Evolutionary conservation across 2,113 vertebrate species (phyloP).

Genomic region (Pterocles burchelli): DNA sequence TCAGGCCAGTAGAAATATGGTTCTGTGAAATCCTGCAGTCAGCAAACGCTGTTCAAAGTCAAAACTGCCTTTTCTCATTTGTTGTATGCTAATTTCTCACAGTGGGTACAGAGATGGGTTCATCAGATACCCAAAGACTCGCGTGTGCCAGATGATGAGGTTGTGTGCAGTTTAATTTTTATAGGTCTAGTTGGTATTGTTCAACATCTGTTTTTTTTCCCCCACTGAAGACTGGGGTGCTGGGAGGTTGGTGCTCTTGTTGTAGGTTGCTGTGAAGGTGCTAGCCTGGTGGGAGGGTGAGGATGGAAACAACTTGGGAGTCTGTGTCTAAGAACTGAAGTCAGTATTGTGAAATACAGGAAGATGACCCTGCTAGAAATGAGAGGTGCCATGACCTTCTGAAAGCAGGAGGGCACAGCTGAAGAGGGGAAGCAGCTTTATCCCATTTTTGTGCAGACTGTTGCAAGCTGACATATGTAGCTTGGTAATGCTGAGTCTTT

Average conservation of each 20-base stretch:
- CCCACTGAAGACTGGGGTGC: neutral
- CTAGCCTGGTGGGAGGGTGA: neutral
- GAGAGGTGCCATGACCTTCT: neutral
- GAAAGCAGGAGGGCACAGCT: neutral
- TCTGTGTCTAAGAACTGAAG: neutral
- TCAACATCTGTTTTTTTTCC: neutral
- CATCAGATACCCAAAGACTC: neutral
- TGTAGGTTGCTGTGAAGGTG: too few relatives aligned
- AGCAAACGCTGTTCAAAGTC: neutral
- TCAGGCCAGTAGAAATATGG: neutral
- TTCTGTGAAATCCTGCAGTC: neutral
- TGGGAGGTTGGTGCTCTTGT: neutral
- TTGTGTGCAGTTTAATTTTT: neutral
- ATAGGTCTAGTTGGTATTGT: neutral
- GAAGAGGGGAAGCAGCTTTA: neutral
- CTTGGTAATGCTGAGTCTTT: neutral
- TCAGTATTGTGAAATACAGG: neutral
- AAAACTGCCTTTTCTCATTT: neutral
- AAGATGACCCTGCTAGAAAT: neutral
- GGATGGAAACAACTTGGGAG: accelerated
- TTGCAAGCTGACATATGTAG: neutral
- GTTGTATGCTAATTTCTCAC: neutral
- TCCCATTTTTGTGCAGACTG: neutral
- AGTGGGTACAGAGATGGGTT: neutral
- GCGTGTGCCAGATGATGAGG: accelerated